Conservation (phyloP, 2,888 invertebrate genomes). For the Lysandra bellargus region DNA sequence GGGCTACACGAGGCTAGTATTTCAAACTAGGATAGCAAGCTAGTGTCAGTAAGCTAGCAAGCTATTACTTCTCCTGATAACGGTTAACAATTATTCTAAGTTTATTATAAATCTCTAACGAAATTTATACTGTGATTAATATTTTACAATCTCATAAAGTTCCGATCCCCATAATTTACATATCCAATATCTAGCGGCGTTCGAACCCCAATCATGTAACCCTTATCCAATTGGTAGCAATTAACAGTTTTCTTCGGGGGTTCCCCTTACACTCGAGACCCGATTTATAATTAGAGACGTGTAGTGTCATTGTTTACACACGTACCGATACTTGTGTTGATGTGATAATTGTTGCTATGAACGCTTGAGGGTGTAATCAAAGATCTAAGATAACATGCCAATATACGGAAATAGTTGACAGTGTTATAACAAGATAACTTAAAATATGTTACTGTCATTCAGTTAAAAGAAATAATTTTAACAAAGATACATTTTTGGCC, state of each 20-base stretch:
- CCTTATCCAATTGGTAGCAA: not conserved
- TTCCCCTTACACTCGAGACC: not conserved
- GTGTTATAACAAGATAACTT: not conserved
- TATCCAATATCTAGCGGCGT: not conserved
- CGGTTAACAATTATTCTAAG: not conserved
- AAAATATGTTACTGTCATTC: not conserved
- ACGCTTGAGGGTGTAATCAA: constrained; percentile 21
- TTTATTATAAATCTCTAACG: not conserved
- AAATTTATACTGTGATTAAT: not conserved
- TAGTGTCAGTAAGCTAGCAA: too few relatives aligned
- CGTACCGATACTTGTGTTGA: constrained; percentile 44
- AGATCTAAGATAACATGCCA: not conserved
- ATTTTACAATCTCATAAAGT: not conserved
- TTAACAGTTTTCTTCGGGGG: not conserved
- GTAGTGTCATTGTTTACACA: constrained; percentile 52
- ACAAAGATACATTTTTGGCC: too few relatives aligned
- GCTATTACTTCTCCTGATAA: too few relatives aligned
- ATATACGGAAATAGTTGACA: not conserved
- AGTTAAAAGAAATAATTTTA: not conserved
- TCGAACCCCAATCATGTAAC: not conserved
- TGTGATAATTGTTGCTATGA: constrained; percentile 31
- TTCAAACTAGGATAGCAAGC: too few relatives aligned
- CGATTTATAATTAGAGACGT: not conserved
- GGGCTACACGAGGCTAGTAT: too few relatives aligned
- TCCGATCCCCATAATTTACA: not conserved